Base-by-base conservation (phyloP, 2,888 invertebrate species). In the Eudemis profundana region DNA sequence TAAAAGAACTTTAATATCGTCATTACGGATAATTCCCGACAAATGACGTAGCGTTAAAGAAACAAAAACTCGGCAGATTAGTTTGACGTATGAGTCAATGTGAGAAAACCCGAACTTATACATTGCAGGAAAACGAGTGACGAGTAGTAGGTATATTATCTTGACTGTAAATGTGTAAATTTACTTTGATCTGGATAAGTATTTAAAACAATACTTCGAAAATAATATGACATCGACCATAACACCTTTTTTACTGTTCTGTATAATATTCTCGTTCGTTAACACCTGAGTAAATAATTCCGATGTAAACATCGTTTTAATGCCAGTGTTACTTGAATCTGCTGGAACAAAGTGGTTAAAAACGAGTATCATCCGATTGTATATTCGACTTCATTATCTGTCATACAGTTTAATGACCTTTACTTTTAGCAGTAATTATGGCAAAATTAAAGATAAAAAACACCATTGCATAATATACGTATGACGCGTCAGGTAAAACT, bases 211-310 rank as follows among this genome's bases (percentile, higher is more conserved):
- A 33, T 49, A 38, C 40, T 19, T 17, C 17, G 29, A 56, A 50
- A 29, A 14, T 14, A 42, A 14, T 33, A 7, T 54, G 38, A 7
- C 14, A 42, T 23, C 4, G 12, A 40, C 54, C 15, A 12, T 27
- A n/a, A 46, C 12, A 21, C 12, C 10, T n/a, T n/a, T n/a, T n/a
- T 44, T 15, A 44, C n/a, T 1, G 7, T 10, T 44, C 21, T 33
- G 42, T n/a, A 23, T 33, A 29, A 27, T 56, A 27, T 21, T 56
- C 12, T 54, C 29, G 12, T 40, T 8, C 33, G 17, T 19, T 23
- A n/a, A 15, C 63, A 63, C 47, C 40, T 63, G 56, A 49, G 46
- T 49, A 56, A 63, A 63, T 53, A 53, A 21, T 33, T 29, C 14
- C 17, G 29, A 7, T 33, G 40, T 63, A 49, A 56, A 63, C 40